phyloP scores from a whole-genome alignment of 2,113 vertebrate species.

The Melanostigma gelatinosum region DNA sequence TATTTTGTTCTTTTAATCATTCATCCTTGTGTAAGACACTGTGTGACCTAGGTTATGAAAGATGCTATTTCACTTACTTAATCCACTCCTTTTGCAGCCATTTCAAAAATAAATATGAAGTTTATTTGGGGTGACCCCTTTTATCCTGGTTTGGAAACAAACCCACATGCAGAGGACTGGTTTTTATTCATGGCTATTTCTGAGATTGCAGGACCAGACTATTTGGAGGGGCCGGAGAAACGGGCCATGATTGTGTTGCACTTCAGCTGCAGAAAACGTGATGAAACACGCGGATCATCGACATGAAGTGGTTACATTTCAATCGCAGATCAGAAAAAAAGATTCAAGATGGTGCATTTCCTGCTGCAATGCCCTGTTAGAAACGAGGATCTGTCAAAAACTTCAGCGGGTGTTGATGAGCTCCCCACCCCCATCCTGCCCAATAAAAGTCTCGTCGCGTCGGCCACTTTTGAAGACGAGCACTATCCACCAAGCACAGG shows the following conservation, averaged over 20 bases:
- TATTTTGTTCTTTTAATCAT: not conserved
- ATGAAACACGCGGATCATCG: slow-evolving; percentile 6
- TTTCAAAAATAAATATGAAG: not conserved
- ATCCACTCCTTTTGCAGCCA: not conserved
- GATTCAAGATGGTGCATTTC: slow-evolving; percentile 29
- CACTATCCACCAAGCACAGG: slow-evolving; percentile 38
- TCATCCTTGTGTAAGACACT: not conserved
- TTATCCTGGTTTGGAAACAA: not conserved
- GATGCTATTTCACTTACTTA: not conserved
- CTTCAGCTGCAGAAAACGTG: slow-evolving; percentile 36
- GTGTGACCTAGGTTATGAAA: not conserved
- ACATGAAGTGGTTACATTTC: slow-evolving; percentile 22
- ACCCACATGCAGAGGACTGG: slow-evolving; percentile 14
- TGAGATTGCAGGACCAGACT: slow-evolving; percentile 63
- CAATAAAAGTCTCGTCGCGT: slow-evolving; percentile 76
- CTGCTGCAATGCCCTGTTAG: slow-evolving; percentile 61
- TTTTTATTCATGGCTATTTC: slow-evolving; percentile 53
- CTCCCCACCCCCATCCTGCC: slow-evolving; percentile 75
- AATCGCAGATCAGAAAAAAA: not conserved
- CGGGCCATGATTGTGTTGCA: slow-evolving; percentile 58
- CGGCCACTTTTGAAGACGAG: slow-evolving; percentile 71
- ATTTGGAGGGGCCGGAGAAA: slow-evolving; percentile 64
- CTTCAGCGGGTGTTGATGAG: slow-evolving; percentile 77
- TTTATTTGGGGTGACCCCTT: not conserved
- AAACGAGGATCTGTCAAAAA: slow-evolving; percentile 78